Evolutionary conservation across 2,888 invertebrate species (phyloP).

Genomic region (Papilio protenor): DNA sequence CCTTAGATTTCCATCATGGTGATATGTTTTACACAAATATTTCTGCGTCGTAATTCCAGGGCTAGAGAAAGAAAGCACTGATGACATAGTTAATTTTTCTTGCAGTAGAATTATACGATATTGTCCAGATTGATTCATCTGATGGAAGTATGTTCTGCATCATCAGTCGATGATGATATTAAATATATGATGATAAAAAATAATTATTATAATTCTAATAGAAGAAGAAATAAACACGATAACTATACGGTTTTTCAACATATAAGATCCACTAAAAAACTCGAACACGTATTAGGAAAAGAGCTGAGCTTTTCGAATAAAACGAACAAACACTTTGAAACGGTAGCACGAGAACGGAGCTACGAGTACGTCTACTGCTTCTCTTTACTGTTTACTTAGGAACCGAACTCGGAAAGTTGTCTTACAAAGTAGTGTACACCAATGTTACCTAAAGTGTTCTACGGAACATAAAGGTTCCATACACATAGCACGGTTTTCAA

Average conservation of each 20-base stretch:
- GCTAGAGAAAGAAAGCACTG: neutral
- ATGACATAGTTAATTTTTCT: too few relatives aligned
- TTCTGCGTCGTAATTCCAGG: neutral
- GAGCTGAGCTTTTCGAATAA: conserved; percentile 23
- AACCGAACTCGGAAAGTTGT: conserved; percentile 25
- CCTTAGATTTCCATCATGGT: too few relatives aligned
- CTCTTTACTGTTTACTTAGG: conserved; percentile 9
- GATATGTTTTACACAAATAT: neutral
- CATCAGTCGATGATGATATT: neutral
- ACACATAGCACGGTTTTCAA: neutral
- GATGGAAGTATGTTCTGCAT: neutral
- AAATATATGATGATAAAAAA: neutral
- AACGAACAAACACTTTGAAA: conserved; percentile 22
- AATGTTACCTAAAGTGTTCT: neutral
- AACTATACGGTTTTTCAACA: neutral
- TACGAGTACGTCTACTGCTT: conserved; percentile 8
- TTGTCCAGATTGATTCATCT: neutral
- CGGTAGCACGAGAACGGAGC: conserved; percentile 5
- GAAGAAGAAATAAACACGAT: neutral
- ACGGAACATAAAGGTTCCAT: neutral
- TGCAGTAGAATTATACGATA: neutral
- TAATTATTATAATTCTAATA: neutral
- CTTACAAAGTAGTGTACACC: conserved; percentile 11
- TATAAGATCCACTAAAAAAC: conserved; percentile 4
- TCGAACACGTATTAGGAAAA: conserved; percentile 17